Evolutionary conservation across 1,140 invertebrate genomes (phyloP).

Genomic region (Zophobas morio): DNA sequence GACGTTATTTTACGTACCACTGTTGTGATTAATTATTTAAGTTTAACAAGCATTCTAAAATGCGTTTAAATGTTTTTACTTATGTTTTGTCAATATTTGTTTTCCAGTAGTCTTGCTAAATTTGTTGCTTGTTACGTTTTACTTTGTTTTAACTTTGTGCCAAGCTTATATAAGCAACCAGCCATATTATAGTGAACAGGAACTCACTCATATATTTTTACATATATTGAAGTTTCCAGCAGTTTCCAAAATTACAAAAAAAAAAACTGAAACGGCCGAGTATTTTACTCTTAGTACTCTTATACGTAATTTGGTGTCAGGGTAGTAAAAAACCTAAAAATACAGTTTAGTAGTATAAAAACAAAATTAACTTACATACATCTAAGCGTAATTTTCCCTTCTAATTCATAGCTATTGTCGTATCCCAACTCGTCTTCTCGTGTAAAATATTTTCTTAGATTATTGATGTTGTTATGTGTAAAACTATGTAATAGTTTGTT

Average conservation of each 20-base stretch:
- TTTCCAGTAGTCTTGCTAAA: conserved; percentile 10
- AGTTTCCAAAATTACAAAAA: conserved; percentile 49
- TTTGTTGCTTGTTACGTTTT: conserved; percentile 46
- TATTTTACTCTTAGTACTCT: conserved; percentile 66
- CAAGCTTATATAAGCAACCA: conserved; percentile 58
- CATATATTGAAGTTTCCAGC: conserved; percentile 45
- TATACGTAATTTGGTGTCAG: conserved; percentile 70
- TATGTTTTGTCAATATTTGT: conserved; percentile 31
- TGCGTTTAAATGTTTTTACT: conserved; percentile 48
- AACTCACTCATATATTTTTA: conserved; percentile 52
- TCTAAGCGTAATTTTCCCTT: conserved; percentile 46
- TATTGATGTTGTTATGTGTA: conserved; percentile 61
- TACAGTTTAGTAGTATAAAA: conserved; percentile 48
- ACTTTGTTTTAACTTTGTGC: conserved; percentile 54
- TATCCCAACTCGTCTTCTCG: conserved; percentile 49
- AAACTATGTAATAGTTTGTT: conserved; percentile 57
- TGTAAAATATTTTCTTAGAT: conserved; percentile 61
- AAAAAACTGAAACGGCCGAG: conserved; percentile 62
- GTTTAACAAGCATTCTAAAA: conserved; percentile 55
- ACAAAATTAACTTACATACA: conserved; percentile 46
- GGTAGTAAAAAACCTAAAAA: conserved; percentile 64
- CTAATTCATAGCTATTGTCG: conserved; percentile 50
- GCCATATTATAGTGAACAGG: conserved; percentile 50
- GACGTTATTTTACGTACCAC: conserved; percentile 62
- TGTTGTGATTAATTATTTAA: conserved; percentile 65